Evolutionary conservation across 2,888 invertebrate genomes (phyloP).

Genomic region (Thyatira batis): DNA sequence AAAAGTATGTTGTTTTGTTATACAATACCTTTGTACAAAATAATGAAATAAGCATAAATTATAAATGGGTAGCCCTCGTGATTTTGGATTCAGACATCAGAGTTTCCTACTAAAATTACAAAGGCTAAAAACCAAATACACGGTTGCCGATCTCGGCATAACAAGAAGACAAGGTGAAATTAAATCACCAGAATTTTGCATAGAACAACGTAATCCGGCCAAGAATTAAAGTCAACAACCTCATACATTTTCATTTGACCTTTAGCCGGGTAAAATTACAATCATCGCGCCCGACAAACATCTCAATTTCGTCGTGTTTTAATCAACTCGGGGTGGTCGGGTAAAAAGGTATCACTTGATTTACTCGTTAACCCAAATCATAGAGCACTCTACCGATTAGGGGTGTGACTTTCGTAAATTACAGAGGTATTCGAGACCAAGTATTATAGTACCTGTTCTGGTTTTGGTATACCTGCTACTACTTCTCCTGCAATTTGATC

Average conservation of each 20-base stretch:
- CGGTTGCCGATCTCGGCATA: too few relatives aligned
- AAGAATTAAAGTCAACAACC: constrained; percentile 5
- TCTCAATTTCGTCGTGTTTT: constrained; percentile 40
- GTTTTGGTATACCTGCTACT: too few relatives aligned
- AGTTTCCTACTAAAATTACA: neutral
- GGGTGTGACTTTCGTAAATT: constrained; percentile 6
- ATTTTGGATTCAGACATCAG: too few relatives aligned
- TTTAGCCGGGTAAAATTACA: constrained; percentile 16
- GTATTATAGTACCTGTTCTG: neutral
- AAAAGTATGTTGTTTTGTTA: too few relatives aligned
- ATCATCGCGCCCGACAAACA: constrained; percentile 26
- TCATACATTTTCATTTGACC: constrained; percentile 11
- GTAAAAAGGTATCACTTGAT: constrained; percentile 34
- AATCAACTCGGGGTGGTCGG: constrained; percentile 41
- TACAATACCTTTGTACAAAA: too few relatives aligned
- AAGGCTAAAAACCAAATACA: neutral
- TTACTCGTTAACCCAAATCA: constrained; percentile 31
- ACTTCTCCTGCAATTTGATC: too few relatives aligned
- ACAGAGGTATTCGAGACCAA: neutral
- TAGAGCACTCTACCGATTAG: constrained; percentile 34
- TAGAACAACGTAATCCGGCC: constrained; percentile 6
- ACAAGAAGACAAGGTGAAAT: neutral
- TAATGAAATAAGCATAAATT: too few relatives aligned
- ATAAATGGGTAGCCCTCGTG: too few relatives aligned
- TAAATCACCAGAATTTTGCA: neutral